These are phyloP conservation scores for Dasypus novemcinctus DNA, from an alignment of 2,113 vertebrate genomes.

Conservation along the genomic window DNA sequence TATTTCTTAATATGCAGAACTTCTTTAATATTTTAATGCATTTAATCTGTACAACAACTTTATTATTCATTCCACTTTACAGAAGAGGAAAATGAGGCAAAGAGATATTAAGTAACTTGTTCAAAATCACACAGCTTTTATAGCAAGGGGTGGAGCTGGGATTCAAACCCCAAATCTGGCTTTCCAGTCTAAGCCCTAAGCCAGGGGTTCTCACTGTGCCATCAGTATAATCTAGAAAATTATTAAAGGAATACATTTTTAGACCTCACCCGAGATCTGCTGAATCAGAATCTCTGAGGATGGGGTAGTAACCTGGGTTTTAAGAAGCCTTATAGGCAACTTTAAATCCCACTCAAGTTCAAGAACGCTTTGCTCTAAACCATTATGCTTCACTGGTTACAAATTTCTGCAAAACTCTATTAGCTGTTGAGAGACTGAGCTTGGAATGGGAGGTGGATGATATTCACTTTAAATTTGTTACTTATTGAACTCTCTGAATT, in stretches of 20 bases:
- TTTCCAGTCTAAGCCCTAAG: neutral
- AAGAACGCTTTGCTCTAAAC: neutral
- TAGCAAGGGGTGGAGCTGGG: neutral
- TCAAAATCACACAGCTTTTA: neutral
- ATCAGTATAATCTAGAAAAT: neutral
- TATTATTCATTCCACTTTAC: neutral
- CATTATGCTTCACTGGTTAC: rapidly evolving
- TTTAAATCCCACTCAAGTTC: rapidly evolving
- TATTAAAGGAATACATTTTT: neutral
- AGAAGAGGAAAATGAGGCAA: neutral
- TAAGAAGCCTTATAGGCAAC: neutral
- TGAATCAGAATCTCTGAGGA: neutral
- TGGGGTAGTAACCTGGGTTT: rapidly evolving
- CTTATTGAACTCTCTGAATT: neutral
- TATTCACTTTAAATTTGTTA: neutral
- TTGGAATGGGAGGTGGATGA: neutral
- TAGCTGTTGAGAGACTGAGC: neutral
- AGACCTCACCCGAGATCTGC: rapidly evolving
- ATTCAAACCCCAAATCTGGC: neutral
- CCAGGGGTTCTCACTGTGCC: neutral
- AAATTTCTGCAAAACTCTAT: neutral
- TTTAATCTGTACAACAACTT: neutral
- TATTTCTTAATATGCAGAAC: neutral
- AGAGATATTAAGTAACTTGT: neutral
- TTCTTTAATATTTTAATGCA: neutral